Base-by-base conservation (phyloP, 2,888 invertebrate species). In the Theretra japonica region DNA sequence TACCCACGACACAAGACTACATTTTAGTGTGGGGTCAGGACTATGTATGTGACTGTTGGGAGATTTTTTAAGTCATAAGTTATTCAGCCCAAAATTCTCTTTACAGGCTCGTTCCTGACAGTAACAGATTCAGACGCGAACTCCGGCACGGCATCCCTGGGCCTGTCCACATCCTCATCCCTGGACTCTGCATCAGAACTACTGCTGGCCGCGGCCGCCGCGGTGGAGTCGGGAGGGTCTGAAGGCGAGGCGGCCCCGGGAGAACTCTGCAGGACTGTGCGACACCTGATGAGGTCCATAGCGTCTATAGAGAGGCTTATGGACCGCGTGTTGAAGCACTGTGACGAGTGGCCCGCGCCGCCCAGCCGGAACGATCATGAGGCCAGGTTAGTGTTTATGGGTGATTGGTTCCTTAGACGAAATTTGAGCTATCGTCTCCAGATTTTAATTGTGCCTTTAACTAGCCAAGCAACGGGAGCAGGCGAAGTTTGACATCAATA, bases 261-360 rank as follows among this genome's bases (percentile, higher is more conserved):
- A 6, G 83, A 85, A 69, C 86, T 92, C 71, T 89, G 91, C 81
- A 73, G 78, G 7, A 89, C 92, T 0, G 91, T 93, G 41, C 73
- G 90, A 0, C 90, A 90, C 58, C 88, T 93, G 25, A 92, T 93
- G 91, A 77, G 89, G 23, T 93, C 92, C 69, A 93, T 93, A 69
- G 91, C 93, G 0, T 88, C 91, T n/a, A 92, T 93, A 4, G 94
- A 94, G 83, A 73, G 92, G 48, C 86, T 93, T 11, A 94, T 94
- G 94, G 93, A 94, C 79, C 79, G 90, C 2, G 92, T 94, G 75
- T 79, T 93, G 62, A 82, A 86, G 73, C 92, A 92, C 69, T 91
- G 91, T 73, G 91, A 89, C 76, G 90, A 89, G 60, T 93, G 93
- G 91, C 91, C 88, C 11, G 75, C 80, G 48, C 81, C 80, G 71